These are phyloP conservation scores for Octomys mimax DNA, from an alignment of 2,797 vertebrate species.

Conservation along the genomic window DNA sequence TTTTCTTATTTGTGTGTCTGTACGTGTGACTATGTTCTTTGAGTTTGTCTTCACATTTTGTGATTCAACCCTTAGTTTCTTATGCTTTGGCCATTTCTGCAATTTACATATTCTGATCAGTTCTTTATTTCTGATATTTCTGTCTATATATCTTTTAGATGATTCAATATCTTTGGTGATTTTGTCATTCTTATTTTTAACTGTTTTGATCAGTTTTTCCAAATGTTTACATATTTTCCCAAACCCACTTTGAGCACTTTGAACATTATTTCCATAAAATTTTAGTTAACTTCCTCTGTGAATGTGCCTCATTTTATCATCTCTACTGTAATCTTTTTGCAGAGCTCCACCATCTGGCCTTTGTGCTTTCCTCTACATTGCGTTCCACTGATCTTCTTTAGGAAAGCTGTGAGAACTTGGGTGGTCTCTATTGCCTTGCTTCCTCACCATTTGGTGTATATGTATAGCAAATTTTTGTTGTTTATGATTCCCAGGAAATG, in stretches of 20 bases:
- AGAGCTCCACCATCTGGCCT: not conserved
- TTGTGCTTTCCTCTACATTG: not conserved
- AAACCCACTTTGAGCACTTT: not conserved
- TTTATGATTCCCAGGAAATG: not conserved
- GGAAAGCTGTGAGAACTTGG: not conserved
- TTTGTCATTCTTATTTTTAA: not conserved
- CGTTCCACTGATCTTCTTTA: not conserved
- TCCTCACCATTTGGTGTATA: not conserved
- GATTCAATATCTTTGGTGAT: not conserved
- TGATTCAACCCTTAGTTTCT: not conserved
- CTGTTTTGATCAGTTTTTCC: not conserved
- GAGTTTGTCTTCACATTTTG: not conserved
- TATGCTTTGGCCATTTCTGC: not conserved
- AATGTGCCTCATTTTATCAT: not conserved
- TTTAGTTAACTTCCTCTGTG: not conserved
- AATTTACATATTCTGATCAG: not conserved
- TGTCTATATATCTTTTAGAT: not conserved
- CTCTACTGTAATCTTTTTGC: not conserved
- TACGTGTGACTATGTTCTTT: not conserved
- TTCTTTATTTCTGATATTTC: not conserved
- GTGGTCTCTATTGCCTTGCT: not conserved
- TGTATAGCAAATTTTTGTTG: not conserved
- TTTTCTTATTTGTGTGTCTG: not conserved
- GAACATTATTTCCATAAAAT: not conserved
- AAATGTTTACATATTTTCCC: not conserved